A percentile compares a stretch with the other conserved stretches of the same genome.
phyloP scores from a whole-genome alignment of 2,888 invertebrate species.

The Chromoteleia sp. region DNA sequence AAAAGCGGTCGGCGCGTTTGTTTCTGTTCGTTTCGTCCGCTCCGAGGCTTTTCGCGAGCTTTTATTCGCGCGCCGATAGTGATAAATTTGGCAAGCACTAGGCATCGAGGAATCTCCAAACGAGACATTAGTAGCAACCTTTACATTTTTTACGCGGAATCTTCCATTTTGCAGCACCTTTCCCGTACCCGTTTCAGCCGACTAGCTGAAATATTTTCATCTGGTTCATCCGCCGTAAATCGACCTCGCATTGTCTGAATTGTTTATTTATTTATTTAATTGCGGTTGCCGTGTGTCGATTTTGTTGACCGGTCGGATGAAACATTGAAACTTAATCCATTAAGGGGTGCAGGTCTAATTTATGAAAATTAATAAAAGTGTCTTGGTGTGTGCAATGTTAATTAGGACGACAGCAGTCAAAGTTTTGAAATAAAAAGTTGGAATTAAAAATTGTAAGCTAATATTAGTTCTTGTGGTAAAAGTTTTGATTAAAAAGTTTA shows the following conservation, averaged over 20 bases:
- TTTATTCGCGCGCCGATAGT: slow-evolving; percentile 20
- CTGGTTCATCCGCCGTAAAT: slow-evolving; percentile 2
- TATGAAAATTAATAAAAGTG: slow-evolving; percentile 16
- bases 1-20: background rate
- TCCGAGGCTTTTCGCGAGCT: background rate
- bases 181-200: background rate
- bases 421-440: background rate
- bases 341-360: background rate
- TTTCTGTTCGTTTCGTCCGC: background rate
- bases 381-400: slow-evolving; percentile 5
- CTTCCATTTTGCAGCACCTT: background rate
- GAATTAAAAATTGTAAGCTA: slow-evolving; percentile 27
- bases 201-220: background rate
- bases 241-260: background rate
- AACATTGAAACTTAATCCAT: background rate
- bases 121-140: slow-evolving; percentile 6
- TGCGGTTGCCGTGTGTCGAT: background rate
- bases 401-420: background rate
- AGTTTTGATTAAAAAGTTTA: slow-evolving; percentile 40
- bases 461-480: slow-evolving; percentile 34
- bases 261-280: slow-evolving; percentile 1
- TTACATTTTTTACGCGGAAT: slow-evolving; percentile 12
- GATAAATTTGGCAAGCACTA: slow-evolving; percentile 27
- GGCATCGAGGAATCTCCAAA: background rate
- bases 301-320: background rate